Conservation (phyloP, 2,888 invertebrate genomes). For the Hesperia comma region DNA sequence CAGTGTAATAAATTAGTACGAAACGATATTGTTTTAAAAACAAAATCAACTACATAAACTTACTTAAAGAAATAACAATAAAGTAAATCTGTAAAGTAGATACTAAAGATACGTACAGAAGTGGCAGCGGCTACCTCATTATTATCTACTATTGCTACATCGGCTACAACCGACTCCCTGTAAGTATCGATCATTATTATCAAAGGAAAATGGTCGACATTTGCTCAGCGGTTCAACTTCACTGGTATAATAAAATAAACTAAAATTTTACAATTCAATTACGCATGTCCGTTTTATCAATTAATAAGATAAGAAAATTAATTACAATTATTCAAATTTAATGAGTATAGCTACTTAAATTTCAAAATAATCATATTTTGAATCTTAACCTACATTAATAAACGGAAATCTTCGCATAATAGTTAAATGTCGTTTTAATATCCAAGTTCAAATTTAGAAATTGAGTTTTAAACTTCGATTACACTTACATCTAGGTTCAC, state of each 20-base stretch:
- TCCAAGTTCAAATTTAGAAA: slow-evolving; percentile 40
- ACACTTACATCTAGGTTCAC: slow-evolving; percentile 74
- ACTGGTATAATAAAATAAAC: slow-evolving; percentile 20
- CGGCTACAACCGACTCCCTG: slow-evolving; percentile 50
- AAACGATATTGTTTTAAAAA: slow-evolving; percentile 48
- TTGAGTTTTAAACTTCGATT: slow-evolving; percentile 56
- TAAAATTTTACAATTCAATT: slow-evolving; percentile 13
- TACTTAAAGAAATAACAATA: slow-evolving; percentile 49
- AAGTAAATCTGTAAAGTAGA: slow-evolving; percentile 54
- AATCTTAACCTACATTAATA: slow-evolving; percentile 64
- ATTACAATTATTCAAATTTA: slow-evolving; percentile 18
- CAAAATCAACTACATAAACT: slow-evolving; percentile 51
- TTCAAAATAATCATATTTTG: slow-evolving; percentile 53
- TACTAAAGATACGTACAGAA: slow-evolving; percentile 47
- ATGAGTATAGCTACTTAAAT: slow-evolving; percentile 38
- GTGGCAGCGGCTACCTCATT: slow-evolving; percentile 39
- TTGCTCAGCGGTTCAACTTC: slow-evolving; percentile 13
- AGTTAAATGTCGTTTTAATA: slow-evolving; percentile 56
- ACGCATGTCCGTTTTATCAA: slow-evolving; percentile 28
- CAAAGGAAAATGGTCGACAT: slow-evolving; percentile 46
- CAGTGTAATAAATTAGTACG: slow-evolving; percentile 60
- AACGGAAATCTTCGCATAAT: slow-evolving; percentile 55
- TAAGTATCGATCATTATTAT: slow-evolving; percentile 52
- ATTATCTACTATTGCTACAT: slow-evolving; percentile 50
- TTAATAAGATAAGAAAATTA: slow-evolving; percentile 23